Conservation (phyloP, 2,888 invertebrate genomes). For the Isoperla grammatica region DNA sequence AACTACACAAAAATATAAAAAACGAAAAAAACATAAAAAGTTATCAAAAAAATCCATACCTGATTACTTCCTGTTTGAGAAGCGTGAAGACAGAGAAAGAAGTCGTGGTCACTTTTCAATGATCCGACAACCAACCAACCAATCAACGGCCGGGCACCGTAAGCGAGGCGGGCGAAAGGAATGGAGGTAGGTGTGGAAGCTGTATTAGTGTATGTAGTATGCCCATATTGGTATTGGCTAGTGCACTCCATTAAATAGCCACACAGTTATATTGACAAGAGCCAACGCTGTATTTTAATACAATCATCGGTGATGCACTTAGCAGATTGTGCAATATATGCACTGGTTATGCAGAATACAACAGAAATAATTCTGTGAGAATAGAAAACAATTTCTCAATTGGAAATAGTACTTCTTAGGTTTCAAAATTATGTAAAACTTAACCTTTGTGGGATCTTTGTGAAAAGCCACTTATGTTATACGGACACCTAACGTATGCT, state of each 20-base stretch:
- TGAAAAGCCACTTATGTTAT: too few species aligned
- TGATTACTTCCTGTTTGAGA: constrained; percentile 29
- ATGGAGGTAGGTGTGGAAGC: not conserved
- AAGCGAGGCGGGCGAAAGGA: constrained; percentile 28
- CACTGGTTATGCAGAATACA: not conserved
- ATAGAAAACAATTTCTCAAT: too few species aligned
- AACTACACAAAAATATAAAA: constrained; percentile 9
- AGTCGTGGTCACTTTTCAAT: too few species aligned
- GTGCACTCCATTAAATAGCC: constrained; percentile 30
- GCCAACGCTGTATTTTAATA: not conserved
- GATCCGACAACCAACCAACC: too few species aligned
- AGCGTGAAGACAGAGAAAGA: constrained; percentile 33
- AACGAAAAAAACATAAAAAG: constrained; percentile 23
- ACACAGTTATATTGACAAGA: constrained; percentile 15
- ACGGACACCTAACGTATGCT: too few species aligned
- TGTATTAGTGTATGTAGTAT: constrained; percentile 29
- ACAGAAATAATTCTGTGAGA: too few species aligned
- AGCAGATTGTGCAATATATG: too few species aligned
- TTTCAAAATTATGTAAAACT: too few species aligned
- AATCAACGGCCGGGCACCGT: constrained; percentile 25
- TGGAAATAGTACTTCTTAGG: too few species aligned
- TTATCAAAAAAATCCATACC: constrained; percentile 30
- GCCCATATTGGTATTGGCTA: constrained; percentile 28
- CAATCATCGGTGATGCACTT: too few species aligned
- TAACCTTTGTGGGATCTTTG: too few species aligned